Evolutionary conservation across 2,888 invertebrate genomes (phyloP), one percentile per base, ranked within the genome.

Genomic region (Acheta domesticus): DNA sequence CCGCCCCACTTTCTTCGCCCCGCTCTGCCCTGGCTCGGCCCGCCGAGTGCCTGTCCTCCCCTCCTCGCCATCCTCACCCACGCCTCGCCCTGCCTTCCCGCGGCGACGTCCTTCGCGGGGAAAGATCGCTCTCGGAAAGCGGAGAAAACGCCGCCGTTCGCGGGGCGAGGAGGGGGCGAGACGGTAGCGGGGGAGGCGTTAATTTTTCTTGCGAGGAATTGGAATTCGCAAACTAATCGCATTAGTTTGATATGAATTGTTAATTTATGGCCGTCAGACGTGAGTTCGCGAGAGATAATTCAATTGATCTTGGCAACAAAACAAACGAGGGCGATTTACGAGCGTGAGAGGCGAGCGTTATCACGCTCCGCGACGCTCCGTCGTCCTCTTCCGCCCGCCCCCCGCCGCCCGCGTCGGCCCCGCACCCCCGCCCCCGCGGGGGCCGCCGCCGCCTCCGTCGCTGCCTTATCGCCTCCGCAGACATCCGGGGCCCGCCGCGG

Each of bases 131-230:
- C 36, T 4, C 36, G 36, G 36, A 36, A 36, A 36, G 36, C 36
- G 36, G 36, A 36, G 36, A 36, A n/a, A 36, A 36, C 36, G 36
- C 36, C 36, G 36, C 36, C 36, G 5, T 4, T 36, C 36, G 36
- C 36, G 36, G 36, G 36, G 36, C 36, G 36, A 8, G 36, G 8
- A 0, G 5, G 36, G 36, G 36, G 36, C 36, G 36, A 36, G 36
- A 8, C 62, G 62, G n/a, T 4, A 8, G 62, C 8, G 62, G 14
- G n/a, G 62, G 14, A 62, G 62, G n/a, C 62, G 62, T 62, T 62
- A 62, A 62, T 62, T 62, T 62, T 62, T 62, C 62, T 62, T 62
- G 62, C 62, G 62, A 62, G 62, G n/a, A 62, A 62, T 62, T 62
- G 62, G 62, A 62, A 62, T 62, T 62, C 62, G 62, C n/a, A n/a